Evolutionary conservation across 2,113 vertebrate genomes (phyloP).

Genomic region (Malurus cyaneus): DNA sequence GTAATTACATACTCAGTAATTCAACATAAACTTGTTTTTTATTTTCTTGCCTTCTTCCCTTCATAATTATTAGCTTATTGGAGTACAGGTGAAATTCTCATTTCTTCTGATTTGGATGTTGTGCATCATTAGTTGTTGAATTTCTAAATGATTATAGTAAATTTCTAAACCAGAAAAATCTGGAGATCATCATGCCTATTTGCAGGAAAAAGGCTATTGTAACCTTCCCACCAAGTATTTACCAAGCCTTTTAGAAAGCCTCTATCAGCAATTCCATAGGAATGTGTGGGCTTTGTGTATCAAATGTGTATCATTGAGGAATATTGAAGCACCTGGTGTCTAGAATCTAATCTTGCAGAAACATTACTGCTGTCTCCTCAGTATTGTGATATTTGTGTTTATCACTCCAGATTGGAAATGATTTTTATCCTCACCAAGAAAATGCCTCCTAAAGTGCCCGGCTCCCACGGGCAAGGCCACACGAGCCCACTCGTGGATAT

Average conservation of each 20-base stretch:
- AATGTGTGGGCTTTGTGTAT: neutral
- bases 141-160: neutral
- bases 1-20: neutral
- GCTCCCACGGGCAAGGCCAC: constrained; percentile 81
- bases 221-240: neutral
- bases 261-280: neutral
- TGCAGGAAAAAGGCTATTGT: neutral
- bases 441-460: constrained; percentile 73
- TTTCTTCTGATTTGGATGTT: neutral
- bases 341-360: neutral
- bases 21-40: neutral
- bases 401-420: constrained; percentile 55
- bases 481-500: constrained; percentile 89
- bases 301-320: neutral
- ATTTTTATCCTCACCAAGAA: constrained; percentile 63
- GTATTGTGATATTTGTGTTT: neutral
- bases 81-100: neutral
- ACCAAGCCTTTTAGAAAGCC: neutral
- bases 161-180: neutral
- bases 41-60: neutral
- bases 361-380: neutral
- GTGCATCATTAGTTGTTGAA: neutral
- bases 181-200: neutral
- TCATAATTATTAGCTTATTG: neutral
- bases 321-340: neutral